Percentiles rank a stretch among this genome's conserved stretches.
Conservation (phyloP, 2,888 invertebrate genomes). For the Anticlea derivata region DNA sequence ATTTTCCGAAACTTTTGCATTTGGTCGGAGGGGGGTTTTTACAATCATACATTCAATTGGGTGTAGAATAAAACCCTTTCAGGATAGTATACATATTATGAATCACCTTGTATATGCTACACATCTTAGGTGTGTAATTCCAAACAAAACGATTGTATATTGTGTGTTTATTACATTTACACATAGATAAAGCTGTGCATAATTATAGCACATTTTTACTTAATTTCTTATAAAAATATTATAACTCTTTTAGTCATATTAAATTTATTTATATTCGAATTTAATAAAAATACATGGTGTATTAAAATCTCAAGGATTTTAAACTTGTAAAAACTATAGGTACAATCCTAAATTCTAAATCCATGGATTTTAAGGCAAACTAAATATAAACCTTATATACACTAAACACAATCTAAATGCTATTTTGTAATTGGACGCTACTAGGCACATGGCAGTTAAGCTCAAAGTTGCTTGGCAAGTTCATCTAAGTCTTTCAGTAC, state of each 20-base stretch:
- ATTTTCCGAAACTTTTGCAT: too few relatives aligned
- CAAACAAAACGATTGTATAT: too few relatives aligned
- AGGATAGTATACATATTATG: too few relatives aligned
- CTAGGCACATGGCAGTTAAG: constrained; percentile 46
- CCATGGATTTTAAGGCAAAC: background rate
- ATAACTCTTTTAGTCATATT: background rate
- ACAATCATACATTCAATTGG: too few relatives aligned
- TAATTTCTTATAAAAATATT: constrained; percentile 8
- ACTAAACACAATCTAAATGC: constrained; percentile 33
- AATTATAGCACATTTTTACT: constrained; percentile 9
- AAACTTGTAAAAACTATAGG: background rate
- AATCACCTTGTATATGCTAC: too few relatives aligned
- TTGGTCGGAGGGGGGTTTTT: too few relatives aligned
- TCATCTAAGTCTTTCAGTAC: constrained; percentile 46
- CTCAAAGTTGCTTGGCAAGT: constrained; percentile 60
- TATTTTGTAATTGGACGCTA: constrained; percentile 46
- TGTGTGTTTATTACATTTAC: constrained; percentile 5
- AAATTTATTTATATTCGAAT: background rate
- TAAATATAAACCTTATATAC: constrained; percentile 14
- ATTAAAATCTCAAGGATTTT: background rate
- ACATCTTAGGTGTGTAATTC: too few relatives aligned
- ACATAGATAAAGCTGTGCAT: constrained; percentile 3
- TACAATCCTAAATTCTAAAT: constrained; percentile 5
- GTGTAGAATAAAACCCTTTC: too few relatives aligned
- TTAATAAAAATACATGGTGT: background rate